These are phyloP conservation scores for Sphenodon punctatus DNA, from an alignment of 2,797 vertebrate genomes.

Conservation along the genomic window DNA sequence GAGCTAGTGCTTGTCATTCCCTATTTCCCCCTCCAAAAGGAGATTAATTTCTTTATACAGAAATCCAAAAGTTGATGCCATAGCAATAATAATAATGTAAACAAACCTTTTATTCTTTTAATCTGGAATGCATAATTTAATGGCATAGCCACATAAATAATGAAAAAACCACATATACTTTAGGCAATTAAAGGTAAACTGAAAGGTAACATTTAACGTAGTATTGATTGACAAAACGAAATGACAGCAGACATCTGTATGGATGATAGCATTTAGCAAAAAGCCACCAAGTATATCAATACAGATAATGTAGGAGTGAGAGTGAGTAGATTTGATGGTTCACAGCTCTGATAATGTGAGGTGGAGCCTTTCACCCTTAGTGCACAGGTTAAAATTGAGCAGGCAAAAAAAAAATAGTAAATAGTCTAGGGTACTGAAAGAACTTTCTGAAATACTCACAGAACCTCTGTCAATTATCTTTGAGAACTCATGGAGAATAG, in stretches of 20 bases:
- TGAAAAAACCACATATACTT: conserved; percentile 64
- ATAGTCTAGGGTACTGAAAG: conserved; percentile 27
- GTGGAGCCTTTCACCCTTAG: conserved; percentile 34
- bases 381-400: neutral
- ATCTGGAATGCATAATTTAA: conserved; percentile 65
- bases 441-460: conserved; percentile 46
- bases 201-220: conserved; percentile 64
- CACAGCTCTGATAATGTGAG: conserved; percentile 41
- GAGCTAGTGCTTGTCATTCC: conserved; percentile 58
- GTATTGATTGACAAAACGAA: conserved; percentile 64
- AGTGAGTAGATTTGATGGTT: conserved; percentile 42
- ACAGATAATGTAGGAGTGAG: conserved; percentile 26
- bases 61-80: conserved; percentile 66
- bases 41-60: conserved; percentile 66
- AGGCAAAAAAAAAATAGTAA: no score
- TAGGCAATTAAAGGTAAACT: conserved; percentile 64
- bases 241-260: conserved; percentile 50
- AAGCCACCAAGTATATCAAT: conserved; percentile 56
- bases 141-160: conserved; percentile 60
- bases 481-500: no score
- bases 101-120: conserved; percentile 60
- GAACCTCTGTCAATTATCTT: no score
- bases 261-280: conserved; percentile 59
- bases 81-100: conserved; percentile 61
- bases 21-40: conserved; percentile 37